Conservation (phyloP, 2,888 invertebrate genomes). For the Malacosoma neustria region DNA sequence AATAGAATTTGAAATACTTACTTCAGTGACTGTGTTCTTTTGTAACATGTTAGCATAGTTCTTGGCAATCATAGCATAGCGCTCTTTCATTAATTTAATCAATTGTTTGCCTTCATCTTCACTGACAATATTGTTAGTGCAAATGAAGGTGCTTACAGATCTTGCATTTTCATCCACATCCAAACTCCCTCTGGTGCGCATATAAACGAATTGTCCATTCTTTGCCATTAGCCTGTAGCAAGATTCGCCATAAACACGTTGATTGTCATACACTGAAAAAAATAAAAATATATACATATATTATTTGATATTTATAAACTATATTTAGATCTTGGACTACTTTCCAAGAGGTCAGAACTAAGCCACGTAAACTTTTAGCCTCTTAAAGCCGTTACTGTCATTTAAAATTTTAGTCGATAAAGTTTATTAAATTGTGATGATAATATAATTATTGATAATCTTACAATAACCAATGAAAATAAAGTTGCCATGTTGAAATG, state of each 20-base stretch:
- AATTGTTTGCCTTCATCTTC: slow-evolving; percentile 81
- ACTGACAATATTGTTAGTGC: slow-evolving; percentile 85
- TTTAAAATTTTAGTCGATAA: too few relatives aligned
- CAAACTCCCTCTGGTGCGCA: slow-evolving; percentile 86
- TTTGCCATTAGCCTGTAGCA: slow-evolving; percentile 88
- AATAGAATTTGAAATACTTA: too few relatives aligned
- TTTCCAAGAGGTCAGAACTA: too few relatives aligned
- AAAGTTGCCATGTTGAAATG: too few relatives aligned
- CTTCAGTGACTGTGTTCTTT: too few relatives aligned
- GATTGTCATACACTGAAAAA: slow-evolving; percentile 81
- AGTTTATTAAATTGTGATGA: not conserved
- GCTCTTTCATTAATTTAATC: slow-evolving; percentile 83
- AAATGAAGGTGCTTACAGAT: slow-evolving; percentile 86
- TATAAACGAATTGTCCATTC: slow-evolving; percentile 86
- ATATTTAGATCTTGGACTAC: too few relatives aligned
- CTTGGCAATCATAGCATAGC: slow-evolving; percentile 76
- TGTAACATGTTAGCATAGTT: slow-evolving; percentile 14
- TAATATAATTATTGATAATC: not conserved
- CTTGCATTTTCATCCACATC: slow-evolving; percentile 83
- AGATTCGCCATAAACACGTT: slow-evolving; percentile 84
- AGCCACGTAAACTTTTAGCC: too few relatives aligned
- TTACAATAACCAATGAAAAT: not conserved
- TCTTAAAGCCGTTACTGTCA: too few relatives aligned
- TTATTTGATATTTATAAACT: not conserved
- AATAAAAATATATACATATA: slow-evolving; percentile 1